These are phyloP conservation scores for Phanerotoma sp. DNA, from an alignment of 2,888 invertebrate species.

Conservation along the genomic window DNA sequence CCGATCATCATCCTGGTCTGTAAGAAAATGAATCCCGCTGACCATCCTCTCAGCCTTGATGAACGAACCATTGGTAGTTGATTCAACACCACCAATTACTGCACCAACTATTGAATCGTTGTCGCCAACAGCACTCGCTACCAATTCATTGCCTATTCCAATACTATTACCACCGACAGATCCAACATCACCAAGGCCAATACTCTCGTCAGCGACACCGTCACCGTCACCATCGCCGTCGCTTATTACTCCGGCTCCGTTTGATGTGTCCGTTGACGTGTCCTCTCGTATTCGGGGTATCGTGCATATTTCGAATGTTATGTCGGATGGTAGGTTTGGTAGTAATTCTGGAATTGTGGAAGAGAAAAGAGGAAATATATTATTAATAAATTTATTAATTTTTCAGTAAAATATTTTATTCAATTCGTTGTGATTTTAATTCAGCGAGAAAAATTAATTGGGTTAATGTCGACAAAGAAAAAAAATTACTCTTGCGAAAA, in stretches of 20 bases:
- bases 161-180: constrained; percentile 5
- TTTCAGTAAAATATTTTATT: too few relatives aligned
- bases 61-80: constrained; percentile 16
- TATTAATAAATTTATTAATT: neutral
- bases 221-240: constrained; percentile 7
- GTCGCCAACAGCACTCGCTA: too few relatives aligned
- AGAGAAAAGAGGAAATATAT: neutral
- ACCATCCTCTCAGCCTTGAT: constrained; percentile 43
- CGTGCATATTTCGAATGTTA: constrained; percentile 52
- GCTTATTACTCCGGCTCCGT: neutral
- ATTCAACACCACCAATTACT: neutral
- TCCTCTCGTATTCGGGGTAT: constrained; percentile 36
- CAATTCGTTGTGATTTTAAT: too few relatives aligned
- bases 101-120: too few relatives aligned
- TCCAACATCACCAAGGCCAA: constrained; percentile 13
- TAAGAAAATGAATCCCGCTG: constrained; percentile 51
- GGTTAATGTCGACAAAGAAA: too few relatives aligned
- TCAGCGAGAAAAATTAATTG: neutral
- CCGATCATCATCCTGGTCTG: constrained; percentile 44
- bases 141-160: constrained; percentile 1
- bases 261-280: constrained; percentile 6
- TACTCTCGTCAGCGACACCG: neutral
- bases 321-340: constrained; percentile 50
- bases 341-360: constrained; percentile 32
- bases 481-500: too few relatives aligned